Evolutionary conservation across 2,888 invertebrate species (phyloP), one percentile per base, ranked within the genome.

Genomic region (Herminia tarsipennalis): DNA sequence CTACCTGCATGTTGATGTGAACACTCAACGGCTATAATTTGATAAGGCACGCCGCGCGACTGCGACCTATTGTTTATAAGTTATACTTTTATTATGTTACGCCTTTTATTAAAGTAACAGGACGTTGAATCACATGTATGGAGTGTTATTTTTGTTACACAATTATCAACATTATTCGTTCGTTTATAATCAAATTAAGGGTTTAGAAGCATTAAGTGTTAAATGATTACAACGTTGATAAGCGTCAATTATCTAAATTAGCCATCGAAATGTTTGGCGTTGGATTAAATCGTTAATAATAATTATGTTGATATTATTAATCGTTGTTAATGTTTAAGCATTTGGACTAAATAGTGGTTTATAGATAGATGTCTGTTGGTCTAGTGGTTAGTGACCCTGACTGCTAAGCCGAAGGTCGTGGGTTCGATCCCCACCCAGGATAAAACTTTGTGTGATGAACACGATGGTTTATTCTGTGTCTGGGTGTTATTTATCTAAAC

Each of bases 11-110:
- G 74, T 61, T 66, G 69, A 76, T 73, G 75, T 73, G 79, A 83
- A 74, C 78, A 74, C 73, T 82, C 76, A 65, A 71, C 77, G 66
- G 67, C 66, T 73, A 76, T 83, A 81, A 83, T 83, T 82, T 80
- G 80, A 81, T 85, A 83, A 81, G 76, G 73, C 76, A 73, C 70
- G 66, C 57, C 51, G 51, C 63, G 50, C 56, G 30, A 39, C 38
- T 37, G 51, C 56, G 45, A 43, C 46, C 42, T 38, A 56, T 57
- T 58, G 58, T 61, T 58, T 45, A 42, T 44, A 36, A 21, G 42
- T 39, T 29, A 30, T 37, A 32, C 38, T 50, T 36, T 35, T 46
- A 34, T 56, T 41, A 54, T 46, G 44, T 47, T 39, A 57, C 38
- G 28, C 33, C 29, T 50, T 46, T 43, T 37, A 51, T 51, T 57